A percentile compares a stretch with the other conserved stretches of the same genome.
Evolutionary conservation across 2,113 vertebrate species (phyloP).

Genomic region (Conger conger): DNA sequence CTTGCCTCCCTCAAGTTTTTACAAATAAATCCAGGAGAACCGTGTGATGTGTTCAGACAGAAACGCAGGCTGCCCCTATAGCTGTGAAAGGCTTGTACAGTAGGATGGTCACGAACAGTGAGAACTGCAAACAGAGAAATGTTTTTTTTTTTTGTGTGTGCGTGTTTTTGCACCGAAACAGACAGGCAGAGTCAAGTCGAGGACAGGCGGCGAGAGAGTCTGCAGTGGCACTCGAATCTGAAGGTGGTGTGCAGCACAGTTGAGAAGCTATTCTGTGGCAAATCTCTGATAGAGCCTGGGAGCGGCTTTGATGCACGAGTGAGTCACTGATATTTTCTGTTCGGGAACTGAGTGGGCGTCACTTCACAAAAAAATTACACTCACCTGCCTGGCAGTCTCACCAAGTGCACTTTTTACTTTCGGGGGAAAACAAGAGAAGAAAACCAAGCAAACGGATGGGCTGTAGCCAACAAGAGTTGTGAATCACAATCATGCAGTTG

Average conservation of each 20-base stretch:
- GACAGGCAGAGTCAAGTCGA: neutral
- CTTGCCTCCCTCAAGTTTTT: neutral
- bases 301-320: neutral
- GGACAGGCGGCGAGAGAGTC: neutral
- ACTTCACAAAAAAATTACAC: neutral
- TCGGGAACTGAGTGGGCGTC: slow-evolving; percentile 23
- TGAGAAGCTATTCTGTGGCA: neutral
- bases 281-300: neutral
- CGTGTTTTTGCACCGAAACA: neutral
- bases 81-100: neutral
- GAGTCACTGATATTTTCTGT: slow-evolving; percentile 23
- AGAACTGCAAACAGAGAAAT: neutral
- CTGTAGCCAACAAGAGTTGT: no score
- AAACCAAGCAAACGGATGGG: no score
- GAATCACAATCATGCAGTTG: no score
- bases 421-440: neutral
- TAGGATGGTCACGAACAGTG: neutral
- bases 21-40: neutral
- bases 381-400: neutral
- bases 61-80: neutral
- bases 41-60: neutral
- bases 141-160: neutral
- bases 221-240: neutral
- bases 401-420: neutral
- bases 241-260: neutral